Conservation (phyloP, 23 tunicate species). For the Oikopleura dioica region DNA sequence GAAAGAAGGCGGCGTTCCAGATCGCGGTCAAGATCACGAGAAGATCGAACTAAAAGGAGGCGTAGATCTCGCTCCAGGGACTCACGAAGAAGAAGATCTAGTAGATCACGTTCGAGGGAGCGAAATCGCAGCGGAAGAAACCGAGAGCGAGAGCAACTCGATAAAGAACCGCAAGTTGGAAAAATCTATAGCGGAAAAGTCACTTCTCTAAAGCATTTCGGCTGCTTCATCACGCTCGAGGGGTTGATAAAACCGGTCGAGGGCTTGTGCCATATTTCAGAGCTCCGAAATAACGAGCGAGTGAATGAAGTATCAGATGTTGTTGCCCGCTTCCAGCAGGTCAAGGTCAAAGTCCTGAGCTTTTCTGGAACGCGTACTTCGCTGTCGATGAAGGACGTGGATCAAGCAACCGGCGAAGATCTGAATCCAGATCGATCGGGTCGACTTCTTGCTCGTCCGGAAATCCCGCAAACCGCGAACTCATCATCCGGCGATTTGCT, state of each 20-base stretch:
- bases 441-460: slow-evolving; percentile 19
- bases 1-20: slow-evolving; percentile 7
- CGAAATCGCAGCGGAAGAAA: slow-evolving; percentile 1
- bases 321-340: slow-evolving; percentile 37
- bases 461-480: slow-evolving; percentile 24
- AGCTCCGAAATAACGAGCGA: slow-evolving; percentile 44
- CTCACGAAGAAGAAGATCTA: not conserved
- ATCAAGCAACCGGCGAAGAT: slow-evolving; percentile 73
- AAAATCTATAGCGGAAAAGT: slow-evolving; percentile 74
- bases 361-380: slow-evolving; percentile 46
- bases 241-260: slow-evolving; percentile 36
- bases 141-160: slow-evolving; percentile 7
- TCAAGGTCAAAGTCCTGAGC: slow-evolving; percentile 66
- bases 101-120: not conserved
- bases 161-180: slow-evolving; percentile 36
- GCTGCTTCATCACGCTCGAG: slow-evolving; percentile 68
- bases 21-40: slow-evolving; percentile 18
- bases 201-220: slow-evolving; percentile 69
- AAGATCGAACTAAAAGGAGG: not conserved
- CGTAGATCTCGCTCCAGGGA: not conserved
- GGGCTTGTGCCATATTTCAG: slow-evolving; percentile 78
- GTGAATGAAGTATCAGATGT: slow-evolving; percentile 62
- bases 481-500: slow-evolving; percentile 21
- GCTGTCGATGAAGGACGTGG: slow-evolving; percentile 75
- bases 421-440: slow-evolving; percentile 27